These are phyloP conservation scores for Diadumene lineata DNA, from an alignment of 92 coral and sea anemone genomes.

Conservation along the genomic window DNA sequence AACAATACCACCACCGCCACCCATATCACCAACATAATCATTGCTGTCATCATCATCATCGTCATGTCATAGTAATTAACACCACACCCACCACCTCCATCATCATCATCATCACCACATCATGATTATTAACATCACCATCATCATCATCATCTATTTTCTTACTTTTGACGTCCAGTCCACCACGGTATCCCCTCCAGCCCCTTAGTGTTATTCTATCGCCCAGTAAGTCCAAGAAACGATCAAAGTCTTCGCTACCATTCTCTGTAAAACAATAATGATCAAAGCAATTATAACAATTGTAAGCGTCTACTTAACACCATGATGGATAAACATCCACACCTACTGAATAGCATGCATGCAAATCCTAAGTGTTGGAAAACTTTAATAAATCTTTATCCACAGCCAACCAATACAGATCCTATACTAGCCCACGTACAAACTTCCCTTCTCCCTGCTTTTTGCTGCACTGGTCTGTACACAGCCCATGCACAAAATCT, in stretches of 20 bases:
- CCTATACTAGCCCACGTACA: too few species aligned
- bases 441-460: too few species aligned
- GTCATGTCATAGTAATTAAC: too few species aligned
- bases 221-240: conserved; percentile 80
- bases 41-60: not conserved
- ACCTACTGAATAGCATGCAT: too few species aligned
- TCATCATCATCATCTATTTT: not conserved
- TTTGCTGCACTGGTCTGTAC: too few species aligned
- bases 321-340: too few species aligned
- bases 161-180: conserved; percentile 94
- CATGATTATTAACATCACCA: not conserved
- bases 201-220: conserved; percentile 77
- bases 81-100: not conserved
- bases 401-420: too few species aligned
- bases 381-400: too few species aligned
- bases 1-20: not conserved
- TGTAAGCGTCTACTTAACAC: not conserved
- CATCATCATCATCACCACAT: not conserved
- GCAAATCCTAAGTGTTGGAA: too few species aligned
- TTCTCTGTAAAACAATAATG: conserved; percentile 48
- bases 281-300: not conserved
- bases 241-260: conserved; percentile 78
- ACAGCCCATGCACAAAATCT: too few species aligned
- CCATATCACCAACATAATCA: not conserved
- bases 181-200: conserved; percentile 92